Base-by-base conservation (phyloP, 2,888 invertebrate genomes). In the Pterostichus niger region DNA sequence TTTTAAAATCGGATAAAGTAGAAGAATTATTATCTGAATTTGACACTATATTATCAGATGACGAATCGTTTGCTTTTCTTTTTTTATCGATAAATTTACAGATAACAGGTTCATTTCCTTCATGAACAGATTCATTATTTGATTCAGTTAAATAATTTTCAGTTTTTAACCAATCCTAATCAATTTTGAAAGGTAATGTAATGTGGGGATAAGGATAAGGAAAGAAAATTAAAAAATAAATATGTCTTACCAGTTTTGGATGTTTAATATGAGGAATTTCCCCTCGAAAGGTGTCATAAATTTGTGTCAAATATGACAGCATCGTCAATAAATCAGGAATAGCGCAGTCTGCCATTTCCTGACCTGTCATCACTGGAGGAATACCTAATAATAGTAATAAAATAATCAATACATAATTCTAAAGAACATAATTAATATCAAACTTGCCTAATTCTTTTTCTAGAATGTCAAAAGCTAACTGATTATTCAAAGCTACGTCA, bases 281-380 rank as follows among this genome's bases (percentile, higher is more conserved):
- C 64, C 97, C 96, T 86, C 97, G 94, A 91, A 98, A 98, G 80
- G 94, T 94, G 89, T 96, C 95, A 90, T 98, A 98, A 84, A 98
- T 94, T 89, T 97, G 96, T 73, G 96, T 94, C 84, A 98, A 91
- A 89, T 98, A 98, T 78, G 95, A 94, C 15, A 97, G 93, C 90
- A 97, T 93, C 54, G 94, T 93, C 68, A 94, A 90, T 85, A 94
- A 94, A 88, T 97, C 96, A 0, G 95, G 93, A 31, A 93, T 92
- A 85, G 94, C 92, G 86, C 92, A 94, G 75, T 93, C 92, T 5
- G 93, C 92, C 89, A 95, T 95, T 87, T 97, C 97, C 86, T 93
- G 93, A 0, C 96, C 94, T 6, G 94, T 94, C 93, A 96, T 94
- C n/a, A 94, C 91, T 46, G 93, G 93, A 1, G 91, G 89, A 85